phyloP scores from a whole-genome alignment of 2,113 vertebrate genomes.

The Mirounga angustirostris region DNA sequence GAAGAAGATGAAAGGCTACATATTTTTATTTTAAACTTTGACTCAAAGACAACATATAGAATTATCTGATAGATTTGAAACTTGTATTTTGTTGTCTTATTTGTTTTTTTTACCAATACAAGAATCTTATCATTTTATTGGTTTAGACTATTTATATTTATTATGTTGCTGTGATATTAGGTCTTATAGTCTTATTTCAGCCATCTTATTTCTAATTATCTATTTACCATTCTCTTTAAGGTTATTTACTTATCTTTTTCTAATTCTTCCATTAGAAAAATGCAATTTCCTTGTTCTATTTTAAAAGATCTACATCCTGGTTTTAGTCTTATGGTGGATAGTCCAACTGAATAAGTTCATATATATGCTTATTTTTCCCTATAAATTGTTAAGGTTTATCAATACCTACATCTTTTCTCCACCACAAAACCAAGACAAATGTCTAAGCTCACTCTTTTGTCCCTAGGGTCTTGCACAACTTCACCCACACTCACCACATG shows the following conservation, averaged over 20 bases:
- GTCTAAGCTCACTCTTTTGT: neutral
- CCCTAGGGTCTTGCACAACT: neutral
- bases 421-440: neutral
- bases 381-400: neutral
- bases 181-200: slow-evolving; percentile 17
- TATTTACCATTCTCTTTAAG: neutral
- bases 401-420: neutral
- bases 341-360: neutral
- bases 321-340: neutral
- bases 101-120: neutral
- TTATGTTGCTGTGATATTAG: neutral
- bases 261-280: neutral
- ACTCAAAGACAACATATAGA: neutral
- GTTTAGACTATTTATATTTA: neutral
- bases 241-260: neutral
- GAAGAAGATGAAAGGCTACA: neutral
- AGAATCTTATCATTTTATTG: neutral
- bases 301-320: neutral
- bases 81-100: neutral
- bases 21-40: slow-evolving; percentile 38
- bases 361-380: neutral
- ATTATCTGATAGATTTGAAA: neutral
- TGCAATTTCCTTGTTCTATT: neutral
- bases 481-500: neutral
- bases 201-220: neutral